Percentiles rank a stretch among this genome's conserved stretches.
phyloP scores from a whole-genome alignment of 2,888 invertebrate species.

The Orthonevra nobilis region DNA sequence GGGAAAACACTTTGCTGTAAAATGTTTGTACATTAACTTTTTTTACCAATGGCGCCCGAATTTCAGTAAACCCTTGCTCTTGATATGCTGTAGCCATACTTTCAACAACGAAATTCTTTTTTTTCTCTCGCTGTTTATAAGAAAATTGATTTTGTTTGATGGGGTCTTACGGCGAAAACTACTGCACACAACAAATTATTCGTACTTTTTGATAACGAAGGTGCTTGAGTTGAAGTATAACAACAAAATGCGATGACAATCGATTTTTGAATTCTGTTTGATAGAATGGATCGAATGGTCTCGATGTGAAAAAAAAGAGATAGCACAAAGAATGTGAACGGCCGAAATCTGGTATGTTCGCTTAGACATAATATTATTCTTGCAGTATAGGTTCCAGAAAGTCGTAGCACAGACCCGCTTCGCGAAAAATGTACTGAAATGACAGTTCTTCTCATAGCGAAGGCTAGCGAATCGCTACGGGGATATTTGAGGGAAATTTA shows the following conservation, averaged over 20 bases:
- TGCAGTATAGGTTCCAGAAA: too few relatives aligned
- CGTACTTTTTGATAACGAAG: slow-evolving; percentile 52
- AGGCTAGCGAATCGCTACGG: too few relatives aligned
- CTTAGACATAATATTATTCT: not conserved
- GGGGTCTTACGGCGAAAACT: not conserved
- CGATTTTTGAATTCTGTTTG: slow-evolving; percentile 57
- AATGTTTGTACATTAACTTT: slow-evolving; percentile 62
- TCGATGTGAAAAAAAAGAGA: slow-evolving; percentile 1
- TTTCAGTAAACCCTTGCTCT: slow-evolving; percentile 38
- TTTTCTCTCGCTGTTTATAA: not conserved
- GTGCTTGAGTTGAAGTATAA: slow-evolving; percentile 64
- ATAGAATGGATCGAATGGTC: slow-evolving; percentile 1
- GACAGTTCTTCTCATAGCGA: too few relatives aligned
- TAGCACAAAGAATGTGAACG: slow-evolving; percentile 5
- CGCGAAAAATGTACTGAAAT: too few relatives aligned
- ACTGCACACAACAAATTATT: slow-evolving; percentile 15
- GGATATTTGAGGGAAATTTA: too few relatives aligned
- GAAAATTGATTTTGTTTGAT: not conserved
- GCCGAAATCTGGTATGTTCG: slow-evolving; percentile 22
- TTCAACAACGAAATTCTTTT: slow-evolving; percentile 1
- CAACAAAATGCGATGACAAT: slow-evolving; percentile 68
- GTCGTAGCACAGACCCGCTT: too few relatives aligned
- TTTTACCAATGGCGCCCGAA: slow-evolving; percentile 65
- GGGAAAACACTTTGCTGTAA: slow-evolving; percentile 42
- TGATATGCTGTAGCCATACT: slow-evolving; percentile 56